Percentiles rank a stretch among this genome's conserved stretches.
These are phyloP conservation scores for Clusia tigrina DNA, from an alignment of 2,888 invertebrate species.

Conservation along the genomic window DNA sequence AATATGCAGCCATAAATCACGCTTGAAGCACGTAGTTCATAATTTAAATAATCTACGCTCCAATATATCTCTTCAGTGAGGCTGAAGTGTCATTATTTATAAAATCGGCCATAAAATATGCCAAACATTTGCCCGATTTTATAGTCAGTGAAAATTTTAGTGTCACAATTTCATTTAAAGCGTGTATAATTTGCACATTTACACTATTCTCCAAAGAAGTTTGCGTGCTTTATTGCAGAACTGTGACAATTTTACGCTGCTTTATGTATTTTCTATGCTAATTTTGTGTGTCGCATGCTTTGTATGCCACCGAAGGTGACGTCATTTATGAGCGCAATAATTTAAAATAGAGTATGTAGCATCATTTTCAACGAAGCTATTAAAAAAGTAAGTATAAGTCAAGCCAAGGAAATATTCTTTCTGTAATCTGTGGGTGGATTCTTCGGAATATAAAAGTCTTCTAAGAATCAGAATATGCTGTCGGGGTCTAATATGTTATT, in stretches of 20 bases:
- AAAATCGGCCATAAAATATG: constrained; percentile 46
- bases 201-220: constrained; percentile 43
- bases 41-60: background rate
- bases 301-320: background rate
- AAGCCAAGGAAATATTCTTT: too few relatives aligned
- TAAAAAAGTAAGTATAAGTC: too few relatives aligned
- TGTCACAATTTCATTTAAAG: constrained; percentile 5
- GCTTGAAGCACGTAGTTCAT: constrained; percentile 28
- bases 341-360: too few relatives aligned
- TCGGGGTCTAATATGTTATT: too few relatives aligned
- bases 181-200: constrained; percentile 52
- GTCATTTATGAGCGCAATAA: background rate
- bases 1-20: constrained; percentile 46
- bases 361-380: too few relatives aligned
- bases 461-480: too few relatives aligned
- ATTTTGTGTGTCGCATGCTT: constrained; percentile 27
- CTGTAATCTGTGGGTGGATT: too few relatives aligned
- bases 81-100: constrained; percentile 32
- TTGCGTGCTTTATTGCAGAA: constrained; percentile 33
- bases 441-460: too few relatives aligned
- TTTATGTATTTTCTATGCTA: constrained; percentile 55
- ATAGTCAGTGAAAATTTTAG: constrained; percentile 2
- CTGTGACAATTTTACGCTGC: constrained; percentile 32
- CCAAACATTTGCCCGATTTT: constrained; percentile 24
- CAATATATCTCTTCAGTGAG: background rate